Percentiles rank a stretch among this genome's conserved stretches.
phyloP scores from a whole-genome alignment of 2,888 invertebrate genomes.

The Chydorus sphaericus region DNA sequence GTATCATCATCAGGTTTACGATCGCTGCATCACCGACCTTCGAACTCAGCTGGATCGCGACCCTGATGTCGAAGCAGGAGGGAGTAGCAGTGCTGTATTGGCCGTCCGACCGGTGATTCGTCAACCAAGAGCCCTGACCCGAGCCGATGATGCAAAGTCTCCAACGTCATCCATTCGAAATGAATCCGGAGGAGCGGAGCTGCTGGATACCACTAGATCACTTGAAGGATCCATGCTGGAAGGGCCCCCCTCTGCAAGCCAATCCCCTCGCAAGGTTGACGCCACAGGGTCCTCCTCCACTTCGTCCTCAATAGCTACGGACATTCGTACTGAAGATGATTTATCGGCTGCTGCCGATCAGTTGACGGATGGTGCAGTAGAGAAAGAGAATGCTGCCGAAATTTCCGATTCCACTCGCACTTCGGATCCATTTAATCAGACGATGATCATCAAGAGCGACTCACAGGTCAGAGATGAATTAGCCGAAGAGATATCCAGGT shows the following conservation, averaged over 20 bases:
- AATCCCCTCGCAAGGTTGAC: too few relatives aligned
- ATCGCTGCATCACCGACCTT: slow-evolving; percentile 16
- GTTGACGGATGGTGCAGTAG: not conserved
- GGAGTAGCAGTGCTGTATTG: not conserved
- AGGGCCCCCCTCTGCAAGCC: not conserved
- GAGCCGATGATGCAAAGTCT: not conserved
- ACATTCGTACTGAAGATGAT: not conserved
- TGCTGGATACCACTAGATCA: not conserved
- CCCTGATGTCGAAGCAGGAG: not conserved
- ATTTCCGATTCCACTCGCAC: not conserved
- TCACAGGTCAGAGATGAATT: not conserved
- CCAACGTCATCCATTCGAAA: slow-evolving; percentile 1
- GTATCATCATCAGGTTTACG: slow-evolving; percentile 22
- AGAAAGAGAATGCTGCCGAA: not conserved
- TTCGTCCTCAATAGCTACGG: not conserved
- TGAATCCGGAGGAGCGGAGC: not conserved
- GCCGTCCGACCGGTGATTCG: slow-evolving; percentile 11
- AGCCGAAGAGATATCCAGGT: not conserved
- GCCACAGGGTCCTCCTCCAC: not conserved
- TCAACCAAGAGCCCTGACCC: slow-evolving; percentile 7
- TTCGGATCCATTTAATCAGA: not conserved
- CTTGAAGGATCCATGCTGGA: not conserved
- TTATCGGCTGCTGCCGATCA: not conserved
- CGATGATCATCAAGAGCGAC: slow-evolving; percentile 1
- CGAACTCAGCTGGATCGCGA: slow-evolving; percentile 2